A percentile compares a stretch with the other conserved stretches of the same genome.
Evolutionary conservation across 1,140 invertebrate genomes (phyloP).

Genomic region (Apis florea): DNA sequence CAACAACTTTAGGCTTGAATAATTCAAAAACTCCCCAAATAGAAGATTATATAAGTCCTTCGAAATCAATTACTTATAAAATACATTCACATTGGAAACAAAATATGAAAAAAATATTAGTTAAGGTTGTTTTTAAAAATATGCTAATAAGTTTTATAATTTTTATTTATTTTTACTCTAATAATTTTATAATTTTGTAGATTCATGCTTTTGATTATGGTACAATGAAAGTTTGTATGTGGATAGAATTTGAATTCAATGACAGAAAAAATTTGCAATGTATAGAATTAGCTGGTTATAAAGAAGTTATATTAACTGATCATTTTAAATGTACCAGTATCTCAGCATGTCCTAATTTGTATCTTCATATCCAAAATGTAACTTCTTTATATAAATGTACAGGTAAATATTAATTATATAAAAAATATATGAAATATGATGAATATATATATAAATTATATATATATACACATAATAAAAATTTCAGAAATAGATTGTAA

Average conservation of each 20-base stretch:
- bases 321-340: conserved; percentile 41
- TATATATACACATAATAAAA: conserved; percentile 17
- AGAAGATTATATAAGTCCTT: conserved; percentile 67
- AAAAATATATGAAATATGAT: background rate
- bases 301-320: conserved; percentile 52
- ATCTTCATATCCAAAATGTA: conserved; percentile 61
- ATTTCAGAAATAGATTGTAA: conserved; percentile 68
- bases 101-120: conserved; percentile 53
- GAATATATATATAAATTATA: background rate
- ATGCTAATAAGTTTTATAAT: background rate
- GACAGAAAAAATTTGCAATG: conserved; percentile 49
- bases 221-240: conserved; percentile 66
- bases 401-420: conserved; percentile 58
- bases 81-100: conserved; percentile 64
- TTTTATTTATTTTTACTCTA: background rate
- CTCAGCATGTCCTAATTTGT: conserved; percentile 59
- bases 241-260: conserved; percentile 54
- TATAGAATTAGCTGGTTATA: conserved; percentile 50
- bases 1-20: conserved; percentile 29
- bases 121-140: conserved; percentile 56
- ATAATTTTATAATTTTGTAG: conserved; percentile 41
- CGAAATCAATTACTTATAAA: conserved; percentile 60
- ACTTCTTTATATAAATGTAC: conserved; percentile 66
- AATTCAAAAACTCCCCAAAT: conserved; percentile 53
- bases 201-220: conserved; percentile 68